A percentile compares a stretch with the other conserved stretches of the same genome.
These are phyloP conservation scores for Geococcyx californianus DNA, from an alignment of 2,113 vertebrate genomes.

Conservation along the genomic window DNA sequence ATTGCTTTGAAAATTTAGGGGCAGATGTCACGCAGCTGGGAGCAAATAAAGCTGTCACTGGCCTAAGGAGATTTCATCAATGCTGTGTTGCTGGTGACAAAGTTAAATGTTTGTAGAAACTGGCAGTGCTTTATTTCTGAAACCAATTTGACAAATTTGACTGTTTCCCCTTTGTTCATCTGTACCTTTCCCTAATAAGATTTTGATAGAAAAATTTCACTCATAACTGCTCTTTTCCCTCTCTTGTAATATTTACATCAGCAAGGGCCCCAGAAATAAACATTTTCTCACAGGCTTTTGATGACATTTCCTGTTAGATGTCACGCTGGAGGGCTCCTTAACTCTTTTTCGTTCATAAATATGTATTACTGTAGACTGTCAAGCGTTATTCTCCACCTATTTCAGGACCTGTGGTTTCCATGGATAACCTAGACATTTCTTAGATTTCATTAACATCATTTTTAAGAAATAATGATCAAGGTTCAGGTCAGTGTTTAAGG, in stretches of 20 bases:
- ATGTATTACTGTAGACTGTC: background rate
- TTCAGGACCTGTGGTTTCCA: background rate
- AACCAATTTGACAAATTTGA: background rate
- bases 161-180: background rate
- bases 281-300: background rate
- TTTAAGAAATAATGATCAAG: background rate
- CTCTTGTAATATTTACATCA: background rate
- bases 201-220: background rate
- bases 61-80: background rate
- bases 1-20: background rate
- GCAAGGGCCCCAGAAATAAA: background rate
- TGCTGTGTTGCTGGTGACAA: background rate
- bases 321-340: background rate
- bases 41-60: constrained; percentile 13
- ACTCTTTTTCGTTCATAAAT: background rate
- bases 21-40: background rate
- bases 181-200: background rate
- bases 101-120: constrained; percentile 6
- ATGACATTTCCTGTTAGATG: background rate
- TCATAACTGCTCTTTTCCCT: background rate
- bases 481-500: background rate
- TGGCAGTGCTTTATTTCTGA: background rate
- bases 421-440: background rate
- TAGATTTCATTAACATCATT: background rate
- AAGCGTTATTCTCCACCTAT: background rate